Conservation (phyloP, 2,888 invertebrate genomes). For the Keiferia lycopersicella region DNA sequence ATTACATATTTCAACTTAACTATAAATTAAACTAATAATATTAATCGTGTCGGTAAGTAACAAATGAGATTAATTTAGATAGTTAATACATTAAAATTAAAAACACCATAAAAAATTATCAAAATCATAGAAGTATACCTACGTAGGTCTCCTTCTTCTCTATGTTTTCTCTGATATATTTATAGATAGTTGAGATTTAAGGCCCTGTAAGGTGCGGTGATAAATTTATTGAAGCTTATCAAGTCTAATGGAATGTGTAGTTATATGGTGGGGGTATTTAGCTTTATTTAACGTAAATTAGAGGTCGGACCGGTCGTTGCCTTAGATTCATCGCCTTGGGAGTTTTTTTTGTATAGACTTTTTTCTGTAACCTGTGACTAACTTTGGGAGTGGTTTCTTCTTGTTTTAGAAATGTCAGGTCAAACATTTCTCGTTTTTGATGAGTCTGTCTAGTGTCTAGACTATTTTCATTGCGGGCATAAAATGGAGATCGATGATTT, state of each 20-base stretch:
- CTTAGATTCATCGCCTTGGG: slow-evolving; percentile 4
- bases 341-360: slow-evolving; percentile 14
- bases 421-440: slow-evolving; percentile 10
- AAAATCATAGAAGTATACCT: no score
- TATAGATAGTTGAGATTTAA: slow-evolving; percentile 64
- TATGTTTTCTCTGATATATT: slow-evolving; percentile 29
- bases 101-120: no score
- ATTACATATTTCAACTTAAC: no score
- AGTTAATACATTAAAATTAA: no score
- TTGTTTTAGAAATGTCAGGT: slow-evolving; percentile 15
- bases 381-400: slow-evolving; percentile 19
- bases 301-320: slow-evolving; percentile 18
- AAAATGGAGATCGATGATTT: no score
- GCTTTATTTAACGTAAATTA: slow-evolving; percentile 22
- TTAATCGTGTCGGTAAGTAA: no score
- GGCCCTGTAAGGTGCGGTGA: slow-evolving; percentile 58
- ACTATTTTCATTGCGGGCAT: no score
- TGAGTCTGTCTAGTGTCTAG: background rate
- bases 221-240: slow-evolving; percentile 75
- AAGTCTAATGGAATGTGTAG: slow-evolving; percentile 58
- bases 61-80: no score
- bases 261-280: slow-evolving; percentile 14
- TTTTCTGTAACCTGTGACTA: background rate
- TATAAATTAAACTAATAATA: no score
- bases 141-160: no score